A percentile compares a stretch with the other conserved stretches of the same genome.
phyloP scores from a whole-genome alignment of 2,797 vertebrate genomes.

The Cephalopachus bancanus region DNA sequence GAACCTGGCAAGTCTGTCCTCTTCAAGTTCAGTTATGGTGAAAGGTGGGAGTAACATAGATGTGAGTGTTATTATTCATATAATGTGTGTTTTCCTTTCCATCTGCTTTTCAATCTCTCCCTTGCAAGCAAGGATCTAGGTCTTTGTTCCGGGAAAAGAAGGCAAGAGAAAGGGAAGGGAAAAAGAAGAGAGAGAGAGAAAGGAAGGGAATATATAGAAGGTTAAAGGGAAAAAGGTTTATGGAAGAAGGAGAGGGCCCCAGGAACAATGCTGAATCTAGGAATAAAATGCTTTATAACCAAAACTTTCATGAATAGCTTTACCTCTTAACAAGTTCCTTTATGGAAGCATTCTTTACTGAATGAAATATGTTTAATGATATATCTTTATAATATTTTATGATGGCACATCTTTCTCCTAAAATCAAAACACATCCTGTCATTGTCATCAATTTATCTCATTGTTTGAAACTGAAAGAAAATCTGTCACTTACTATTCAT shows the following conservation, averaged over 20 bases:
- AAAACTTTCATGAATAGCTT: slow-evolving; percentile 37
- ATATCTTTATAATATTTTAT: slow-evolving; percentile 59
- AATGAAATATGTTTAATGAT: slow-evolving; percentile 61
- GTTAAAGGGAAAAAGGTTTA: background rate
- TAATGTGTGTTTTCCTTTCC: background rate
- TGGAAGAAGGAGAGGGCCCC: background rate
- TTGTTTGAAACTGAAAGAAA: slow-evolving; percentile 55
- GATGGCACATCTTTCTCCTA: background rate
- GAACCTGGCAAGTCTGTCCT: too few relatives aligned
- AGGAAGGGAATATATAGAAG: background rate
- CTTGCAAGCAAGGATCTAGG: background rate
- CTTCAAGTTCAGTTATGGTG: background rate
- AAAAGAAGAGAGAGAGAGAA: background rate
- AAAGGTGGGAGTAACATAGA: background rate
- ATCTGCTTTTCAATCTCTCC: background rate
- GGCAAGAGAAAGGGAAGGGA: background rate
- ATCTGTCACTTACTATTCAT: slow-evolving; percentile 38
- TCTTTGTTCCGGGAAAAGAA: background rate
- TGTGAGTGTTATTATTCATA: accelerated
- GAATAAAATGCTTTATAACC: background rate
- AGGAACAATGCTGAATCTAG: background rate
- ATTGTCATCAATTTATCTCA: slow-evolving; percentile 37
- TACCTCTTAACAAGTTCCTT: background rate
- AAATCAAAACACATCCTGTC: slow-evolving; percentile 30
- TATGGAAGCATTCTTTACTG: slow-evolving; percentile 36